These are phyloP conservation scores for Pimpla rufipes DNA, from an alignment of 2,888 invertebrate species.

Conservation along the genomic window DNA sequence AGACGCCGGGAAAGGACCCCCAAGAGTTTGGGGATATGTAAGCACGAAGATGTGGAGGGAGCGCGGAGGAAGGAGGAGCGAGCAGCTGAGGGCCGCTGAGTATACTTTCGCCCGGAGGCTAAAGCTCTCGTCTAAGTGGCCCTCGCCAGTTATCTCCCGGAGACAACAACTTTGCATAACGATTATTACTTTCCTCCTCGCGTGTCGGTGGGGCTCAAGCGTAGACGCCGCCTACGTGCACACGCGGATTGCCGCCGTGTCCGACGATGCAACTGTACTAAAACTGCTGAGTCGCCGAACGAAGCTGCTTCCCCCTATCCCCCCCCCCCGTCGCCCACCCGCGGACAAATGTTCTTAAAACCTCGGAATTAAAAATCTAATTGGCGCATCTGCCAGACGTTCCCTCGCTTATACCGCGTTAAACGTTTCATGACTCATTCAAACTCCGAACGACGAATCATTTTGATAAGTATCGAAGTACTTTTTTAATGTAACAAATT, in stretches of 20 bases:
- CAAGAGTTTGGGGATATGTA: conserved; percentile 8
- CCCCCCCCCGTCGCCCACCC: neutral
- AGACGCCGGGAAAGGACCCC: conserved; percentile 1
- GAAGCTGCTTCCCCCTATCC: neutral
- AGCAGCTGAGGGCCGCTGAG: neutral
- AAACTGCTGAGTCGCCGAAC: neutral
- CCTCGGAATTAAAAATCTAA: conserved; percentile 2
- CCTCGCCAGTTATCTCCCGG: conserved; percentile 74
- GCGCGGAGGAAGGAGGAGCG: neutral
- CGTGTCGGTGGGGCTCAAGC: conserved; percentile 39
- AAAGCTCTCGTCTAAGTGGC: conserved; percentile 70
- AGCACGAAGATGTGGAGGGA: conserved; percentile 9
- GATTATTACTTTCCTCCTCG: conserved; percentile 79
- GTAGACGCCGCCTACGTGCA: conserved; percentile 8
- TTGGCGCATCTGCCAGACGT: neutral
- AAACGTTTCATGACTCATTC: conserved; percentile 1
- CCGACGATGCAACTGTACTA: conserved; percentile 27
- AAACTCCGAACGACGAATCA: too few species aligned
- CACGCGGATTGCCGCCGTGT: conserved; percentile 51
- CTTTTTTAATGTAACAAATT: too few species aligned
- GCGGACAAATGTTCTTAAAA: conserved; percentile 7
- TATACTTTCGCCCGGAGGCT: conserved; percentile 62
- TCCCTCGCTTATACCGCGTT: neutral
- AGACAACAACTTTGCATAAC: conserved; percentile 79
- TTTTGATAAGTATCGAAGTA: too few species aligned